phyloP scores from a whole-genome alignment of 2,888 invertebrate species.

The Idaea straminata region DNA sequence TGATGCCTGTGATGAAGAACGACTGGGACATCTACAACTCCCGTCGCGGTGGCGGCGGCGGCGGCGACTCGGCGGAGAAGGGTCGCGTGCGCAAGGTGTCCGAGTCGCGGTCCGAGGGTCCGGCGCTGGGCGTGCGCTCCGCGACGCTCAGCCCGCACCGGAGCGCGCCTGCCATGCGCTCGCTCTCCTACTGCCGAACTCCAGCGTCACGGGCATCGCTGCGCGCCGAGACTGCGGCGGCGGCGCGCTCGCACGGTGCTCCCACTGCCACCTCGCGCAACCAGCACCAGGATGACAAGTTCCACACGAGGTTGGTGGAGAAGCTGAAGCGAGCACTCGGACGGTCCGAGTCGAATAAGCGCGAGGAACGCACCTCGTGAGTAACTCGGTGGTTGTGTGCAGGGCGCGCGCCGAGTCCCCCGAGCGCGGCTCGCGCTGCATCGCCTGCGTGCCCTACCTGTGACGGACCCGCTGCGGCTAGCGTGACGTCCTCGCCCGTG shows the following conservation, averaged over 20 bases:
- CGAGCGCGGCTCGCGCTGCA: constrained; percentile 63
- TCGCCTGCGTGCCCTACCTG: constrained; percentile 5
- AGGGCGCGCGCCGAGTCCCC: constrained; percentile 73
- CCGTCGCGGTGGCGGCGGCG: constrained; percentile 86
- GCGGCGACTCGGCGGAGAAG: constrained; percentile 53
- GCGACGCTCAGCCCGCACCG: constrained; percentile 81
- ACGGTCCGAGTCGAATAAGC: constrained; percentile 75
- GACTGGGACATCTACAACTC: constrained; percentile 96
- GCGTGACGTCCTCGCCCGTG: neutral
- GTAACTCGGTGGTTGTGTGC: constrained; percentile 74
- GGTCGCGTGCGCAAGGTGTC: constrained; percentile 85
- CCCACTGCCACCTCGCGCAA: constrained; percentile 77
- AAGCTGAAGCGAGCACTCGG: constrained; percentile 87
- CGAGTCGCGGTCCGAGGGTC: constrained; percentile 87
- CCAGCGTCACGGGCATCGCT: constrained; percentile 81
- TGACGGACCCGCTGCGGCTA: constrained; percentile 9
- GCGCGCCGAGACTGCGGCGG: constrained; percentile 82
- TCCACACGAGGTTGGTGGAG: constrained; percentile 89
- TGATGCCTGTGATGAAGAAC: constrained; percentile 97
- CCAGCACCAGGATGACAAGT: constrained; percentile 83
- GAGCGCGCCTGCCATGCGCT: constrained; percentile 83
- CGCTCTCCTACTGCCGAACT: constrained; percentile 77
- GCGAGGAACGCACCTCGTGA: constrained; percentile 78
- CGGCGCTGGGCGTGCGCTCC: constrained; percentile 81
- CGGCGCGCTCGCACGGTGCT: constrained; percentile 51